Conservation (phyloP, 2,797 vertebrate species). For the Poliocrania exsul region DNA sequence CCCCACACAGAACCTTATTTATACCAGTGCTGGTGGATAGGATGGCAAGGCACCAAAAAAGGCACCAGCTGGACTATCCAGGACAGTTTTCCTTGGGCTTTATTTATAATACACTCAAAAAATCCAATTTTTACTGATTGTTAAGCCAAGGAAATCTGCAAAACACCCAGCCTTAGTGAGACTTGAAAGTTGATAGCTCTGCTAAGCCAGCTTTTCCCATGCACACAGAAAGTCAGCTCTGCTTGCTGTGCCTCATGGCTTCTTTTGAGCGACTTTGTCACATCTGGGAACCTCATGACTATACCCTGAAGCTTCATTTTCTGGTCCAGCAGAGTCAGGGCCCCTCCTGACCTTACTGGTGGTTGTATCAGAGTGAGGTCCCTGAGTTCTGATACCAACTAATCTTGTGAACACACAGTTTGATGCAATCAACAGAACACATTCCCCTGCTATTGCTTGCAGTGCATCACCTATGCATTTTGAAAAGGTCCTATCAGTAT, state of each 20-base stretch:
- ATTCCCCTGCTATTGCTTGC: background rate
- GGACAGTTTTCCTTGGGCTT: background rate
- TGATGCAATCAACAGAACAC: background rate
- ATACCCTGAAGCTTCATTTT: conserved; percentile 3
- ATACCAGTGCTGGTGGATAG: background rate
- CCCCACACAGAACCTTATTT: background rate
- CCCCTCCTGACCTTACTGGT: background rate
- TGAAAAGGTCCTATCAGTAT: background rate
- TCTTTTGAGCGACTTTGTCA: conserved; percentile 15
- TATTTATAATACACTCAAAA: background rate
- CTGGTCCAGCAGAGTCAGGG: background rate
- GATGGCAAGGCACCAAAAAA: background rate
- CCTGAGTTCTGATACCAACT: background rate
- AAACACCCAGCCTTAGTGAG: background rate
- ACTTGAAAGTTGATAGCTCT: background rate
- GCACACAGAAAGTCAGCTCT: background rate
- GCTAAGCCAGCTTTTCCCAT: background rate
- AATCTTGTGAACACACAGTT: background rate
- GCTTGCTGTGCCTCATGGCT: background rate
- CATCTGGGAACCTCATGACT: conserved; percentile 45
- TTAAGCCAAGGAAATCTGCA: conserved; percentile 8
- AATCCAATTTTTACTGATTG: background rate
- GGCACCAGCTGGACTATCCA: background rate
- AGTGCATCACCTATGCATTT: background rate
- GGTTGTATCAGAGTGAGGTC: background rate